phyloP scores from a whole-genome alignment of 2,797 vertebrate genomes.

The Melanotaenia trifasciata region DNA sequence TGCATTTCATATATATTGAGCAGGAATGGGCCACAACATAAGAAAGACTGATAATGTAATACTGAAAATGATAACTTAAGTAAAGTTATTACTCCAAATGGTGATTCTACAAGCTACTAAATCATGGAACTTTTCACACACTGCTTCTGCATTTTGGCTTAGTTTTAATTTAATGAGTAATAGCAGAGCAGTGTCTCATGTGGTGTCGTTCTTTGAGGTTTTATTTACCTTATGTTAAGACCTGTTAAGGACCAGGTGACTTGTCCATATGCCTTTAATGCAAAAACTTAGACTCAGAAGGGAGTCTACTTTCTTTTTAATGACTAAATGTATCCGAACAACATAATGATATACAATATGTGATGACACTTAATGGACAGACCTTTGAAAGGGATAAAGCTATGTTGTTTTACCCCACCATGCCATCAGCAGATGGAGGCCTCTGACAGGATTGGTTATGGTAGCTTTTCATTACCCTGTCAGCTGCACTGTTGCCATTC shows the following conservation, averaged over 20 bases:
- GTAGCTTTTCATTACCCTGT: constrained; percentile 52
- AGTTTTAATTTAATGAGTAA: no score
- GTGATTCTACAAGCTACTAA: background rate
- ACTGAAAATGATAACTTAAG: background rate
- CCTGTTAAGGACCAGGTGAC: no score
- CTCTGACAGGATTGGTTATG: constrained; percentile 22
- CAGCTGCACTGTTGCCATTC: constrained; percentile 30
- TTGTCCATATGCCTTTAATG: background rate
- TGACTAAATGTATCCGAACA: background rate
- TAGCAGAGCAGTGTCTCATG: no score
- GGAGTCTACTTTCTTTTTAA: background rate
- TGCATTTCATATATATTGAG: background rate
- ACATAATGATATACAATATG: constrained; percentile 6
- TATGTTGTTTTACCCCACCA: constrained; percentile 4
- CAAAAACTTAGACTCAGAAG: no score
- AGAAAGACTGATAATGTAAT: background rate
- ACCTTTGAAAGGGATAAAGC: constrained; percentile 16
- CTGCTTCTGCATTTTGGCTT: no score
- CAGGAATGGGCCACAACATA: background rate
- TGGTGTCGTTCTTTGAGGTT: no score
- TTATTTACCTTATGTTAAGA: no score
- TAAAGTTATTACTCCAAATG: background rate
- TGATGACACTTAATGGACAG: constrained; percentile 21
- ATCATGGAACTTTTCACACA: no score
- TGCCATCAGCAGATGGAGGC: constrained; percentile 23